phyloP scores from a whole-genome alignment of 2,888 invertebrate genomes.

The Octodonta nipae region DNA sequence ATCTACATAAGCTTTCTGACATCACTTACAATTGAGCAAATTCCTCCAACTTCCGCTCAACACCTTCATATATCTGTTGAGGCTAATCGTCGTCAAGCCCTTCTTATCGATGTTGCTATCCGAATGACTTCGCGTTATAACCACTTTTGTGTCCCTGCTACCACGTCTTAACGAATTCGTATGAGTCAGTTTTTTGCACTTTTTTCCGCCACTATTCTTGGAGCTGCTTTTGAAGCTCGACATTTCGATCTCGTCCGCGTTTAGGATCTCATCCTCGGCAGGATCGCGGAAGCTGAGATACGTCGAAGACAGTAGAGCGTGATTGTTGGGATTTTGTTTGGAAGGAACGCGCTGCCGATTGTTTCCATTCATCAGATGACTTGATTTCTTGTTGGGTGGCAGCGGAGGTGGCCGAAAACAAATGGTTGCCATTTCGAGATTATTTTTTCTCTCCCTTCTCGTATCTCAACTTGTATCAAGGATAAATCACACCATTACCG shows the following conservation, averaged over 20 bases:
- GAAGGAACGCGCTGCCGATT: slow-evolving; percentile 11
- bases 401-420: slow-evolving; percentile 46
- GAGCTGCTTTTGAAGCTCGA: slow-evolving; percentile 14
- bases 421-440: slow-evolving; percentile 38
- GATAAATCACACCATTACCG: slow-evolving; percentile 10
- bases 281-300: slow-evolving; percentile 46
- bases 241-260: slow-evolving; percentile 25
- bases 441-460: slow-evolving; percentile 8
- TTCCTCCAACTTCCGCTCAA: slow-evolving; percentile 71
- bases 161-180: slow-evolving; percentile 37
- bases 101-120: slow-evolving; percentile 50
- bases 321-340: slow-evolving; percentile 18
- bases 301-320: slow-evolving; percentile 38
- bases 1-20: too few species aligned
- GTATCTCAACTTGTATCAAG: too few species aligned
- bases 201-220: slow-evolving; percentile 16
- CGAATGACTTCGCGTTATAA: slow-evolving; percentile 53
- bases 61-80: slow-evolving; percentile 58
- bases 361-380: too few species aligned
- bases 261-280: slow-evolving; percentile 34
- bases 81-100: slow-evolving; percentile 24
- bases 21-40: slow-evolving; percentile 61
- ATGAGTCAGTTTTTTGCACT: slow-evolving; percentile 26
- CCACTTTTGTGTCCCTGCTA: slow-evolving; percentile 19
- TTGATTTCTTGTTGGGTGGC: slow-evolving; percentile 40